Conservation (phyloP, 2,797 vertebrate genomes). For the Austrolebias charrua region DNA sequence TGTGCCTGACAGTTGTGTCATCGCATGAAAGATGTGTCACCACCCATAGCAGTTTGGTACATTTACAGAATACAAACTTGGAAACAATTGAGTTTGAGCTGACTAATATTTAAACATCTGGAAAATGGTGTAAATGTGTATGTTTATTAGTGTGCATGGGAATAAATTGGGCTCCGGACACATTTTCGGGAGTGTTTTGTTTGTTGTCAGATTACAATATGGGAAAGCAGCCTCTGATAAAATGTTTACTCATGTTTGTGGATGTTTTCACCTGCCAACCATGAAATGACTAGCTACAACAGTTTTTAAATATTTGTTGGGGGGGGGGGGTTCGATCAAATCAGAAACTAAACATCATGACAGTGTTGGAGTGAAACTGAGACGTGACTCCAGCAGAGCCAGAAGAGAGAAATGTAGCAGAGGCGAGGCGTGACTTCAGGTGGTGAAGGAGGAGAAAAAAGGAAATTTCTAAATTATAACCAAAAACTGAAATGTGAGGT, state of each 20-base stretch:
- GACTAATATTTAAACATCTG: conserved; percentile 12
- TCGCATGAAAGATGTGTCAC: conserved; percentile 29
- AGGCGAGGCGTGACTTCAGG: conserved; percentile 9
- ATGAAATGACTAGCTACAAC: conserved; percentile 33
- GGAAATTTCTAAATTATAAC: conserved; percentile 16
- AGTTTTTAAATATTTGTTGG: conserved; percentile 45
- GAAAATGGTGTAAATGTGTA: conserved; percentile 1
- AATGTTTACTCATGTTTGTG: conserved; percentile 47
- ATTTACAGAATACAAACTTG: conserved; percentile 24
- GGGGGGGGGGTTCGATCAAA: conserved; percentile 44
- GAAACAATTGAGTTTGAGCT: conserved; percentile 3
- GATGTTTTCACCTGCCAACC: conserved; percentile 55
- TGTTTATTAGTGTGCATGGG: not conserved
- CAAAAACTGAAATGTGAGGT: conserved; percentile 15
- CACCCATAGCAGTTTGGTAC: conserved; percentile 34
- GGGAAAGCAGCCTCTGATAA: conserved; percentile 31
- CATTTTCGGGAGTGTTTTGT: conserved; percentile 12
- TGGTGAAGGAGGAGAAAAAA: not conserved
- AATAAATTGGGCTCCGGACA: not conserved
- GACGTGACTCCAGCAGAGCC: conserved; percentile 20
- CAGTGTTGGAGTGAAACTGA: conserved; percentile 40
- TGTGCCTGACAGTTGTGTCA: conserved; percentile 37
- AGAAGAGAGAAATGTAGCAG: conserved; percentile 10
- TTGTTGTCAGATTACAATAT: conserved; percentile 25
- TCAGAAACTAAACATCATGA: conserved; percentile 43